phyloP scores from a whole-genome alignment of 2,888 invertebrate genomes.

The Agriopis aurantiaria region DNA sequence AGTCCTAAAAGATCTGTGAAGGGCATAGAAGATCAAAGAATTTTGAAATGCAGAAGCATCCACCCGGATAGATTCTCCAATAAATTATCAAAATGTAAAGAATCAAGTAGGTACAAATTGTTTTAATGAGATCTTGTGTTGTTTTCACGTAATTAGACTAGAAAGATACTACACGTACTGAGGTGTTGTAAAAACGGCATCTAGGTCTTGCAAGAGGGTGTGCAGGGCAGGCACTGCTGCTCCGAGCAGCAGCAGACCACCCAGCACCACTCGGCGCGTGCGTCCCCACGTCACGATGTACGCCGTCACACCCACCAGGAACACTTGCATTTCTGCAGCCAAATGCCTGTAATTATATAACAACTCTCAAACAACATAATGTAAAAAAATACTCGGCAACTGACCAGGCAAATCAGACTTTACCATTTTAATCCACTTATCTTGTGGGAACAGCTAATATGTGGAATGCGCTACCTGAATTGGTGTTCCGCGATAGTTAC shows the following conservation, averaged over 20 bases:
- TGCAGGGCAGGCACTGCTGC: slow-evolving; percentile 22
- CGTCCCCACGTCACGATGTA: slow-evolving; percentile 6
- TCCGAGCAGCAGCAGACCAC: background rate
- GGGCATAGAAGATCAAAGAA: background rate
- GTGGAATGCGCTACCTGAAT: too few species aligned
- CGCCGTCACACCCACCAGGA: slow-evolving; percentile 16
- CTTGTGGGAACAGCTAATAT: too few species aligned
- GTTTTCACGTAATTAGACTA: too few species aligned
- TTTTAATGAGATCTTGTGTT: too few species aligned
- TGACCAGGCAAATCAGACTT: too few species aligned
- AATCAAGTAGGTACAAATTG: too few species aligned
- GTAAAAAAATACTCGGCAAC: too few species aligned
- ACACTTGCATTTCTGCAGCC: slow-evolving; percentile 29
- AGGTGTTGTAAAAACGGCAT: slow-evolving; percentile 27
- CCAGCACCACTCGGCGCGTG: slow-evolving; percentile 6
- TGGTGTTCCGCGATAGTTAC: too few species aligned
- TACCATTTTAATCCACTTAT: too few species aligned
- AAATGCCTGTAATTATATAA: slow-evolving; percentile 18
- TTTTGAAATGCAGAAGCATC: background rate
- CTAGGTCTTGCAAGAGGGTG: slow-evolving; percentile 29
- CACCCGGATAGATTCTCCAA: background rate
- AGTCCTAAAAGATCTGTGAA: slow-evolving; percentile 29
- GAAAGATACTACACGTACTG: slow-evolving; percentile 18
- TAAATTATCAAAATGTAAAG: background rate
- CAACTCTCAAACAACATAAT: background rate